phyloP scores from a whole-genome alignment of 2,888 invertebrate species.

The Luffia ferchaultella region DNA sequence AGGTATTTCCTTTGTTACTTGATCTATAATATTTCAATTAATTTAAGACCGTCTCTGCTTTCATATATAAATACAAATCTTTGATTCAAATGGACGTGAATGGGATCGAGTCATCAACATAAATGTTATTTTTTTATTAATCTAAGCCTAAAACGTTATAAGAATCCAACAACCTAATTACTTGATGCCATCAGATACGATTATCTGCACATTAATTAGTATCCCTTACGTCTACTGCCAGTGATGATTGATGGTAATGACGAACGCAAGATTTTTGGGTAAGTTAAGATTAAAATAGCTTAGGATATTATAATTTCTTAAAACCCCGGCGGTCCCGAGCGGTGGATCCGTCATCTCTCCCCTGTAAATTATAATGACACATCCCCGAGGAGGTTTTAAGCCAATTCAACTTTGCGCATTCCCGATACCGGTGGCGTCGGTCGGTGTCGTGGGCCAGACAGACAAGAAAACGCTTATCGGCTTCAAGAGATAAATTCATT shows the following conservation, averaged over 20 bases:
- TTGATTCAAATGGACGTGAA: too few species aligned
- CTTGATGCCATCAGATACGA: not conserved
- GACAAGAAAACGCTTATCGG: not conserved
- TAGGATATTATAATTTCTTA: conserved; percentile 51
- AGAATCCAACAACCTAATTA: too few species aligned
- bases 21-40: conserved; percentile 44
- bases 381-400: conserved; percentile 58
- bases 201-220: conserved; percentile 28
- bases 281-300: conserved; percentile 67
- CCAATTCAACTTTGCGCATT: conserved; percentile 52
- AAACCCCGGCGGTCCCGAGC: conserved; percentile 34
- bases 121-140: too few species aligned
- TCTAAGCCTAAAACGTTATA: too few species aligned
- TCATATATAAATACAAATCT: not conserved
- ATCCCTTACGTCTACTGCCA: conserved; percentile 49
- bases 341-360: conserved; percentile 60
- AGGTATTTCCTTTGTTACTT: conserved; percentile 55
- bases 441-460: conserved; percentile 18
- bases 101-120: too few species aligned
- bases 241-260: conserved; percentile 62
- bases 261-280: conserved; percentile 64
- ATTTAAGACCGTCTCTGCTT: conserved; percentile 18
- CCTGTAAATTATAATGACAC: conserved; percentile 62
- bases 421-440: conserved; percentile 37
- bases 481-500: not conserved